A percentile compares a stretch with the other conserved stretches of the same genome.
These are phyloP conservation scores for Euclidia mi DNA, from an alignment of 2,888 invertebrate species.

Conservation along the genomic window DNA sequence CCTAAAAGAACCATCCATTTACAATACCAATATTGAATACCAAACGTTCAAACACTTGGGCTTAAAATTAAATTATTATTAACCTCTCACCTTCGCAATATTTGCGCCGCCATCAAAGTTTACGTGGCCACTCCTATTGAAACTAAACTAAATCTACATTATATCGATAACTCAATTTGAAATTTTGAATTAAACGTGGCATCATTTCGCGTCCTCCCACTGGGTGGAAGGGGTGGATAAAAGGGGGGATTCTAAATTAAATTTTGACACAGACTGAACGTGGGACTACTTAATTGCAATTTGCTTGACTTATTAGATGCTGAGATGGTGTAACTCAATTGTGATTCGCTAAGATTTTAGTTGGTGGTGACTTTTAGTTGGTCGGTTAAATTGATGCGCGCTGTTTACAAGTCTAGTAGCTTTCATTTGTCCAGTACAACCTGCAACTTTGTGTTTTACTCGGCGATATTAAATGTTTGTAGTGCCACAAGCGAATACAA, in stretches of 20 bases:
- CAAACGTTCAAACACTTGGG: neutral
- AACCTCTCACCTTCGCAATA: neutral
- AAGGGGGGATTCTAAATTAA: conserved; percentile 64
- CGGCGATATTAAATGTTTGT: too few species aligned
- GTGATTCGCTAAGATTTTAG: conserved; percentile 50
- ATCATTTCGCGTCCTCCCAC: conserved; percentile 50
- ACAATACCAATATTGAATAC: neutral
- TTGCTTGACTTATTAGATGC: conserved; percentile 69
- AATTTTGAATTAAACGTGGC: conserved; percentile 68
- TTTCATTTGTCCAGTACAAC: neutral
- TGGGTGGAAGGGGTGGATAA: conserved; percentile 18
- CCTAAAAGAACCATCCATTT: neutral
- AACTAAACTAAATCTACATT: conserved; percentile 45
- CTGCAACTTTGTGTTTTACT: neutral
- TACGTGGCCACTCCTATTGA: conserved; percentile 19
- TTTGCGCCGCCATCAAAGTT: neutral
- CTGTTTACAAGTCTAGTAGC: too few species aligned
- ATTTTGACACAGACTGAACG: conserved; percentile 68
- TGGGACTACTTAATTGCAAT: conserved; percentile 75
- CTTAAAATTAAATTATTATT: neutral
- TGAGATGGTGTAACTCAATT: conserved; percentile 51
- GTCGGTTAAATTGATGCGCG: neutral
- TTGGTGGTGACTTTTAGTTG: conserved; percentile 22
- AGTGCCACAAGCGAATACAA: too few species aligned
- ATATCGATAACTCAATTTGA: conserved; percentile 63